Conservation (phyloP, 2,797 vertebrate genomes). For the Notoglanidium macrostoma region DNA sequence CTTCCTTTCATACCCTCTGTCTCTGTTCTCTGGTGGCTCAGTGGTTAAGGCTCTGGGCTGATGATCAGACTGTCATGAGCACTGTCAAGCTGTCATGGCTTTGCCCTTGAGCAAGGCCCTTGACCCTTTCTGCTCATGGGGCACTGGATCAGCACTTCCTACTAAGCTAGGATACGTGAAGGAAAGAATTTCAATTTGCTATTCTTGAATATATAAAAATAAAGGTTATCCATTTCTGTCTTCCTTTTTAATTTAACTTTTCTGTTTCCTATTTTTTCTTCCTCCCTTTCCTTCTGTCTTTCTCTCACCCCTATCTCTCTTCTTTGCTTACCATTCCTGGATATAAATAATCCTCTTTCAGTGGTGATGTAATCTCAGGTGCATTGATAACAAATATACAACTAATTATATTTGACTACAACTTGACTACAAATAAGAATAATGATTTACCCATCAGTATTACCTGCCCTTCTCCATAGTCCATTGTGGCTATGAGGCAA, state of each 20-base stretch:
- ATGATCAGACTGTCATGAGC: conserved; percentile 3
- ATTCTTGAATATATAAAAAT: background rate
- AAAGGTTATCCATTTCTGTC: background rate
- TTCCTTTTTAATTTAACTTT: background rate
- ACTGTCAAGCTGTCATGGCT: background rate
- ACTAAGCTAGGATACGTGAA: background rate
- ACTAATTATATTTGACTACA: background rate
- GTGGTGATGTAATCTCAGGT: background rate
- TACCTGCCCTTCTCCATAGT: conserved; percentile 42
- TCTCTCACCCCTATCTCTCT: background rate
- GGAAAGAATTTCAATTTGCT: background rate
- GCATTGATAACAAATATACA: background rate
- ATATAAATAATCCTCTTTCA: background rate
- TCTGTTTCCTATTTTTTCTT: background rate
- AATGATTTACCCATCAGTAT: background rate
- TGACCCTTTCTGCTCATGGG: background rate
- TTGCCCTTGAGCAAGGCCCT: background rate
- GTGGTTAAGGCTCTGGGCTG: background rate
- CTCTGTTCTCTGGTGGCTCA: background rate
- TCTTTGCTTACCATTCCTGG: background rate
- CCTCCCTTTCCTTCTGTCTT: background rate
- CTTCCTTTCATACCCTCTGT: background rate
- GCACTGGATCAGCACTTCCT: background rate
- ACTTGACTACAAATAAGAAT: background rate
- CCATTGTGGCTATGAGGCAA: conserved; percentile 62